Evolutionary conservation across 2,888 invertebrate species (phyloP).

Genomic region (Dichetophora obliterata): DNA sequence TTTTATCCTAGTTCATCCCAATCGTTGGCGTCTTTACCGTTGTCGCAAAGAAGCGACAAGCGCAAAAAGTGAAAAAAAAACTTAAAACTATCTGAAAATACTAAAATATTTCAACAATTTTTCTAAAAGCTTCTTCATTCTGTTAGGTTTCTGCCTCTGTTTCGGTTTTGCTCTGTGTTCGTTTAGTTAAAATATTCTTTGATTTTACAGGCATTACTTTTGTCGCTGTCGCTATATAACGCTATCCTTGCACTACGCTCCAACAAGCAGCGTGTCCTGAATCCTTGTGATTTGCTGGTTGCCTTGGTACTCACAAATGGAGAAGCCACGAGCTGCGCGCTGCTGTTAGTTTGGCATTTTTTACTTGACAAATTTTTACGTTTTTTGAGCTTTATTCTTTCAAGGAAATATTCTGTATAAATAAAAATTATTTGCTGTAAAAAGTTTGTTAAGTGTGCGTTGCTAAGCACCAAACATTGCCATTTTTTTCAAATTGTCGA

Average conservation of each 20-base stretch:
- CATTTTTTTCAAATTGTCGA: too few species aligned
- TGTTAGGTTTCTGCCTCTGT: not conserved
- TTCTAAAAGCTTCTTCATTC: constrained; percentile 5
- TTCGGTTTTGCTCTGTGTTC: not conserved
- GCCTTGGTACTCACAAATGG: constrained; percentile 15
- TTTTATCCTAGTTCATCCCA: not conserved
- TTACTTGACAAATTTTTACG: not conserved
- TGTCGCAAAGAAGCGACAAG: not conserved
- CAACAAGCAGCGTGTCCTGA: not conserved
- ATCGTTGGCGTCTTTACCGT: not conserved
- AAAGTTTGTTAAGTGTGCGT: not conserved
- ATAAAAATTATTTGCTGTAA: not conserved
- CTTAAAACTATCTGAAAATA: too few species aligned
- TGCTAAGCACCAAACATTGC: too few species aligned
- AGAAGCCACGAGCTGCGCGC: not conserved
- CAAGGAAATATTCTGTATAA: not conserved
- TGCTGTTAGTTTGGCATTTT: not conserved
- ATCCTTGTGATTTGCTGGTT: not conserved
- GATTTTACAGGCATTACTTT: not conserved
- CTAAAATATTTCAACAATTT: constrained; percentile 18
- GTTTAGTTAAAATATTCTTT: not conserved
- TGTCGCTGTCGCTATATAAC: not conserved
- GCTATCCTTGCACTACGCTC: not conserved
- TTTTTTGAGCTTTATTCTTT: not conserved
- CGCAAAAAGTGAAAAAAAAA: not conserved